Evolutionary conservation across 92 coral and sea anemone genomes (phyloP).

Genomic region (Zoanthus solanderi): DNA sequence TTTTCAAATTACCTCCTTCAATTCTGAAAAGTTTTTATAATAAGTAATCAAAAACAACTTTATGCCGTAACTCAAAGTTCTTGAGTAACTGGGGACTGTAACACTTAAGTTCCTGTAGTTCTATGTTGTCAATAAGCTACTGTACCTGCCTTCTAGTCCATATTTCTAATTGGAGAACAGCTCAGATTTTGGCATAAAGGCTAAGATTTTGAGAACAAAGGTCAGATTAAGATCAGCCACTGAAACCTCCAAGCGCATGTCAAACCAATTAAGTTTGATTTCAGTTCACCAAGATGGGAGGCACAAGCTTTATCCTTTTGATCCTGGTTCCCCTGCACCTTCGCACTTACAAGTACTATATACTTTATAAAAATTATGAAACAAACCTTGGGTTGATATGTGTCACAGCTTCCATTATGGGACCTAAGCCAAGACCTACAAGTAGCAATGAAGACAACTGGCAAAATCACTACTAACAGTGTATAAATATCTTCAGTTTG

Average conservation of each 20-base stretch:
- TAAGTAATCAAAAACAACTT: too few relatives aligned
- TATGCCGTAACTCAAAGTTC: too few relatives aligned
- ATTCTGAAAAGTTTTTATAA: too few relatives aligned
- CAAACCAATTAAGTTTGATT: not conserved
- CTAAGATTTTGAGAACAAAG: not conserved
- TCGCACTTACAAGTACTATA: not conserved
- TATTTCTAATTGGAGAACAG: not conserved
- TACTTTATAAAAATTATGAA: not conserved
- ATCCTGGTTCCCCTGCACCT: not conserved
- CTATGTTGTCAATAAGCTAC: too few relatives aligned
- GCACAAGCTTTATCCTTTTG: not conserved
- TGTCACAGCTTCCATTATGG: conserved; percentile 89
- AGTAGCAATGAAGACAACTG: not conserved
- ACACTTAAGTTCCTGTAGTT: too few relatives aligned
- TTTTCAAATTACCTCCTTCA: too few relatives aligned
- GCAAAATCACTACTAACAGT: not conserved
- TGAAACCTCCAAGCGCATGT: not conserved
- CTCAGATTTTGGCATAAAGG: not conserved
- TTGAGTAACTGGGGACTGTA: too few relatives aligned
- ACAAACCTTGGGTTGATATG: conserved; percentile 90
- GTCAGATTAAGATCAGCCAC: not conserved
- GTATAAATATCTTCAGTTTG: too few relatives aligned
- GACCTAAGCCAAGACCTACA: conserved; percentile 94
- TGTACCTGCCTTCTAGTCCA: too few relatives aligned
- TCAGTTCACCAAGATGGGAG: not conserved